Evolutionary conservation across 2,797 vertebrate species (phyloP), one percentile per base, ranked within the genome.

Genomic region (Acomys russatus): DNA sequence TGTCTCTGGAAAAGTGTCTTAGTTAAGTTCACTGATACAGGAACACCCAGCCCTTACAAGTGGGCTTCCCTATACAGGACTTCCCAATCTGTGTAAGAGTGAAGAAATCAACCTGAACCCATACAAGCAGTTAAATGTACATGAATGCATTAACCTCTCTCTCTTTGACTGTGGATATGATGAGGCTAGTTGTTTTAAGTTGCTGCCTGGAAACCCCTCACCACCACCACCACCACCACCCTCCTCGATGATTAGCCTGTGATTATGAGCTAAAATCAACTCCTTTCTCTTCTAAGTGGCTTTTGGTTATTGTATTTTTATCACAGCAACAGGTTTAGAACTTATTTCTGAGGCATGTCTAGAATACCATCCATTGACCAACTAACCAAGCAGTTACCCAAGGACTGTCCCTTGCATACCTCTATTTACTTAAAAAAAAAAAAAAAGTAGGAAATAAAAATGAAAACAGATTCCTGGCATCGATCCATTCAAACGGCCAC

Each of bases 381-480:
- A 61, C n/a, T 28, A 87, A 35, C 30, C 15, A 94, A 66, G 78
- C 3, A 35, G 56, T 54, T 49, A n/a, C 9, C 44, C 79, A 74
- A 56, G 28, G 54, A 70, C 22, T 74, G 18, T 49, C 54, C 61
- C 25, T 51, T 88, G 18, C 3, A 54, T 25, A 73, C 35, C 12
- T 56, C 8, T 68, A 9, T 51, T 63, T 70, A 68, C 28, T 54
- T 38, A 84, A 66, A 44, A 77, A 44, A 44, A n/a, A n/a, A n/a
- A n/a, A 91, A 64, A 79, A 71, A 73, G 71, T 30, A 84, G 49
- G 4, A 83, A 51, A 35, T 79, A n/a, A 71, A 76, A 94, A 89
- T n/a, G 44, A 85, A 78, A 83, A 35, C 6, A 61, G 51, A 59
- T 78, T 71, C n/a, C 38, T 49, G 33, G 44, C 33, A 59, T 74